Conservation (phyloP, 2,113 vertebrate genomes). For the Otocyon megalotis region DNA sequence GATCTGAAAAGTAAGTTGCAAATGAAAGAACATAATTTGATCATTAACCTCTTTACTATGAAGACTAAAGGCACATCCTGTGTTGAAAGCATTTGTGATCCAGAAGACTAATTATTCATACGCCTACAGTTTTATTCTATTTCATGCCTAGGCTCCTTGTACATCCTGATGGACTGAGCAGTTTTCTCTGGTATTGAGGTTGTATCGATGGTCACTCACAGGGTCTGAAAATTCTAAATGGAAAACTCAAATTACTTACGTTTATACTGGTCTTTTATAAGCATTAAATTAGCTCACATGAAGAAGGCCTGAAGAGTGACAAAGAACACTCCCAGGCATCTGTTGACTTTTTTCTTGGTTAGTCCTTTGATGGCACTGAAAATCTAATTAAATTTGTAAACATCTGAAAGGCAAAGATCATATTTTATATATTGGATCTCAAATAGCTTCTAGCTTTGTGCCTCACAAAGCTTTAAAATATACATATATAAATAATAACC, state of each 20-base stretch:
- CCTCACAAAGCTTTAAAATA: conserved; percentile 14
- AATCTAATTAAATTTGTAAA: conserved; percentile 47
- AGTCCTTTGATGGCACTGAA: neutral
- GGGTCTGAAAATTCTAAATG: conserved; percentile 29
- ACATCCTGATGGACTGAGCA: neutral
- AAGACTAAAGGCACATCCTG: conserved; percentile 52
- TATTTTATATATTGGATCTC: neutral
- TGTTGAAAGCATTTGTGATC: conserved; percentile 57
- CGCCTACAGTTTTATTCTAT: neutral
- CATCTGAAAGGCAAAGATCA: neutral
- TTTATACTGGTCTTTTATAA: neutral
- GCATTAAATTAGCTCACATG: conserved; percentile 18
- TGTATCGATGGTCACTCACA: neutral
- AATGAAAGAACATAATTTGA: conserved; percentile 70
- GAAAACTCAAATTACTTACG: neutral
- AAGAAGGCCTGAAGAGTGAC: neutral
- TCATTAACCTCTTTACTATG: conserved; percentile 61
- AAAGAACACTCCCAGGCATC: neutral
- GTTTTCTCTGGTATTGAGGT: conserved; percentile 42
- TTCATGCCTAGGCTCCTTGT: conserved; percentile 21
- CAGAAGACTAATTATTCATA: conserved; percentile 47
- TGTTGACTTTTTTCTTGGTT: conserved; percentile 39
- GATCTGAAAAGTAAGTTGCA: conserved; percentile 78
- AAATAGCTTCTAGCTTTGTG: neutral
- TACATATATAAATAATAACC: neutral